Percentiles rank a stretch among this genome's conserved stretches.
These are phyloP conservation scores for Camponotus floridanus DNA, from an alignment of 1,140 invertebrate species.

Conservation along the genomic window DNA sequence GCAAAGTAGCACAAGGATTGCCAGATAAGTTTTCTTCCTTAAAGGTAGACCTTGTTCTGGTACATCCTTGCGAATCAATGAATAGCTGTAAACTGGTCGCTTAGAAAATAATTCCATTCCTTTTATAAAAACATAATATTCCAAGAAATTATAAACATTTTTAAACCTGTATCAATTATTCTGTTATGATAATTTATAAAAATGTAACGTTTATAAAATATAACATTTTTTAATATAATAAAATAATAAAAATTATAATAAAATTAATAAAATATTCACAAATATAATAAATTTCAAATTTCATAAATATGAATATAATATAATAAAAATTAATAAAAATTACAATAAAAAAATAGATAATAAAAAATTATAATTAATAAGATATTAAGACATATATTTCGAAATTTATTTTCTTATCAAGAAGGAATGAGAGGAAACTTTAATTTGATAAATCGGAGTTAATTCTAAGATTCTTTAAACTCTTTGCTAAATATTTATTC, in stretches of 20 bases:
- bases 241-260: too few relatives aligned
- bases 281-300: background rate
- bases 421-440: background rate
- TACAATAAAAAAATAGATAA: too few relatives aligned
- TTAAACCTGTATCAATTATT: background rate
- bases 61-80: constrained; percentile 26
- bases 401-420: background rate
- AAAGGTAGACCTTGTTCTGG: constrained; percentile 37
- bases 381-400: background rate
- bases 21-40: constrained; percentile 38
- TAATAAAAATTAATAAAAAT: too few relatives aligned
- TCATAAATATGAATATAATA: too few relatives aligned
- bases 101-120: background rate
- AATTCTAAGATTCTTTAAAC: too few relatives aligned
- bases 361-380: too few relatives aligned
- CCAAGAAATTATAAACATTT: background rate
- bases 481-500: background rate
- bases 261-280: too few relatives aligned
- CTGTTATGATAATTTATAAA: background rate
- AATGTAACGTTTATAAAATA: background rate
- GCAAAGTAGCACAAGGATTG: constrained; percentile 57
- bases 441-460: background rate
- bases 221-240: too few relatives aligned
- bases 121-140: background rate
- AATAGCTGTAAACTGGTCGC: background rate